Evolutionary conservation across 30 jellyfish, hydroid and myxozoan genomes (phyloP), one percentile per base, ranked within the genome.

Genomic region (Nemopilema nomurai): DNA sequence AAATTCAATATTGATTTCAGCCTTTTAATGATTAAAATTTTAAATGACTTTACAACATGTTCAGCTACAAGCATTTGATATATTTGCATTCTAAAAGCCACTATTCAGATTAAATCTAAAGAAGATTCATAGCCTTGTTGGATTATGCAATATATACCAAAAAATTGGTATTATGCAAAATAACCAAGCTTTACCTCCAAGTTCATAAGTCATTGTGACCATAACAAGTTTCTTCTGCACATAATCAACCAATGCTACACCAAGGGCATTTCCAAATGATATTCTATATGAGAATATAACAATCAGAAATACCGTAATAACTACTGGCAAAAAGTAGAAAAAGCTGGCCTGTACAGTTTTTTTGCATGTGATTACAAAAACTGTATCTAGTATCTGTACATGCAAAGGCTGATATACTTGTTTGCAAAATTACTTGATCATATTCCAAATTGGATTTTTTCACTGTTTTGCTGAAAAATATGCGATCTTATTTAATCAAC

Each of bases 201-300:
- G 94, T 62, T 95, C 99, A 77, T 89, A 81, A 51, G 86, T 90
- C 99, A 95, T 95, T 71, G 85, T 32, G 0, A 82, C 93, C 49
- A 68, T 62, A 53, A 90, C 86, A 9, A 67, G 49, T 28, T 82
- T 76, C 51, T 90, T 84, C 85, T 87, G 99, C 23, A 88, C 80
- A 69, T 83, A 95, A 90, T 95, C 99, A 27, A 90, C 87, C 28
- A 95, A 21, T 1, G 97, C 96, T 25, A 95, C 87, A 25, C 99
- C 99, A 57, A 89, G 80, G 0, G 96, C 90, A 76, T 90, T 95
- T 49, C 99, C 99, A 81, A 88, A 95, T 20, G 97, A 89, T 28
- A 95, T 93, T 32, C 99, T 95, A 75, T 1, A 29, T 18, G 18
- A 21, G 53, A 74, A 19, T 9, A 16, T 28, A 84, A 62, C 18